Base-by-base conservation (phyloP, 2,797 vertebrate species). In the Onychomys torridus region DNA sequence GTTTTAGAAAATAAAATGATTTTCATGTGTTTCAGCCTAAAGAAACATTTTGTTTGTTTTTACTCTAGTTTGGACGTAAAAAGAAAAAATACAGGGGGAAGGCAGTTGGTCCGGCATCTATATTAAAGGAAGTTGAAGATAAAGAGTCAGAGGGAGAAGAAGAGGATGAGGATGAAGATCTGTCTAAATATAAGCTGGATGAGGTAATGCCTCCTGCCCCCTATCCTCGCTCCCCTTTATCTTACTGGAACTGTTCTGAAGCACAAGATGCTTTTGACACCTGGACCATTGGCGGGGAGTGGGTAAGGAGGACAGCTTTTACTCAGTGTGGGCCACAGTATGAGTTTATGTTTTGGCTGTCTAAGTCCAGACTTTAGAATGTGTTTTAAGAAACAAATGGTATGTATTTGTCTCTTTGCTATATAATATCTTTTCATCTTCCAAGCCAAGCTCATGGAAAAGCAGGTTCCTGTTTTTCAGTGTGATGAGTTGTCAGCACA, bases 51-150 rank as follows among this genome's bases (percentile, higher is more conserved):
- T 82, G 95, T 85, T 27, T 67, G 97, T 12, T 78, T 88, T 93
- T 89, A 96, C 1, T 87, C 34, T 97, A 99, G 99, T 99, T 99
- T 99, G 99, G 99, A 16, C 99, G 99, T 96, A 99, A 99, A 98
- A 99, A 99, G 99, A 99, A 99, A 98, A 99, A 99, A 96, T 99
- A 98, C 75, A 98, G 99, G 91, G 99, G 99, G 32, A 99, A 99
- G 97, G 98, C 96, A 0, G 98, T 98, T 96, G 98, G 98, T 69
- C 98, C 99, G 75, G 99, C 98, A 0, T 98, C 99, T 4, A 99
- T 99, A 96, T 97, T 99, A 83, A 98, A 98, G 93, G 99, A 99
- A 97, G 98, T 96, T 43, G 99, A 99, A 98, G 99, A 99, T 96
- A 99, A 99, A 97, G 99, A 99, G 13, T 99, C 98, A 43, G 98